These are phyloP conservation scores for Candoia aspera DNA, from an alignment of 2,113 vertebrate species.

Conservation along the genomic window DNA sequence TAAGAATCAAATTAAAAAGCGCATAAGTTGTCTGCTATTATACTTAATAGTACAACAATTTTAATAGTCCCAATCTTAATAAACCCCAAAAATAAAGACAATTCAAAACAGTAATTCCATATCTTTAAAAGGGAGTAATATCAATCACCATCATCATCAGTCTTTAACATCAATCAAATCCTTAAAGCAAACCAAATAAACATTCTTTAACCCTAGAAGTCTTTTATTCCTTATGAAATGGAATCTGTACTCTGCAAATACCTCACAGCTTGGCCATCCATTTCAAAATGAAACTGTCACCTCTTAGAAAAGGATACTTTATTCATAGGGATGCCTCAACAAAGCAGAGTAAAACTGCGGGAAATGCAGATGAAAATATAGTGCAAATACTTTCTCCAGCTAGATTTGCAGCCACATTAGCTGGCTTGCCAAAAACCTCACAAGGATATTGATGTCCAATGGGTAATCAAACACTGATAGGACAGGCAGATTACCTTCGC, in stretches of 20 bases:
- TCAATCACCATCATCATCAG: no score
- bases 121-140: no score
- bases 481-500: slow-evolving; percentile 35
- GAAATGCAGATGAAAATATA: background rate
- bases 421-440: background rate
- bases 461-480: slow-evolving; percentile 46
- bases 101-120: no score
- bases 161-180: no score
- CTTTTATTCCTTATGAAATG: slow-evolving; percentile 9
- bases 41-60: no score
- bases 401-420: background rate
- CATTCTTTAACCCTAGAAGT: no score
- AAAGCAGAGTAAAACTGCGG: background rate
- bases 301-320: background rate
- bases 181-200: no score
- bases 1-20: no score
- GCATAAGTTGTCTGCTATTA: no score
- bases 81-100: no score
- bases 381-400: background rate
- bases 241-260: background rate
- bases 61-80: no score
- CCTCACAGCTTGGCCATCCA: slow-evolving; percentile 1
- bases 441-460: slow-evolving; percentile 11
- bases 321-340: background rate
- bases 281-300: background rate